A percentile compares a stretch with the other conserved stretches of the same genome.
Evolutionary conservation across 2,797 vertebrate species (phyloP).

Genomic region (Pogonophryne albipinna): DNA sequence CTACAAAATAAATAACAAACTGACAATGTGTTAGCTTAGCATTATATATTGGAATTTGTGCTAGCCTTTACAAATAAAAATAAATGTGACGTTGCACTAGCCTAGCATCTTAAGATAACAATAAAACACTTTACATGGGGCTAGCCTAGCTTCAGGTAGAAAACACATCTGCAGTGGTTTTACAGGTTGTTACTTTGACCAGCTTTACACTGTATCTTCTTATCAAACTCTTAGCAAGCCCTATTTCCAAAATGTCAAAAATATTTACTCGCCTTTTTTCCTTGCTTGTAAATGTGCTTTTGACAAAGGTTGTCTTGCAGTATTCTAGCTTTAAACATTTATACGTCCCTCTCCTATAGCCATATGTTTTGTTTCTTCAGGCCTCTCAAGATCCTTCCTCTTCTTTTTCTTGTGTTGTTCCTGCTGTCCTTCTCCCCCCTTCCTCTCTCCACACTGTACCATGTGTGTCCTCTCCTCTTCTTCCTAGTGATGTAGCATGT

Average conservation of each 20-base stretch:
- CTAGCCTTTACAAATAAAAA: too few relatives aligned
- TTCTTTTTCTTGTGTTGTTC: background rate
- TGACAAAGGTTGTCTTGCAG: background rate
- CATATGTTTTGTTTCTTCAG: background rate
- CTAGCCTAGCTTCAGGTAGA: background rate
- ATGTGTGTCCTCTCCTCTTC: conserved; percentile 23
- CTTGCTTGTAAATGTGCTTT: background rate
- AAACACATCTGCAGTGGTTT: too few relatives aligned
- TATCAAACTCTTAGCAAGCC: background rate
- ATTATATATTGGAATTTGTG: too few relatives aligned
- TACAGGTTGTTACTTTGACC: too few relatives aligned
- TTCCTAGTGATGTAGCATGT: conserved; percentile 26
- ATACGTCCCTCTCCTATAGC: background rate
- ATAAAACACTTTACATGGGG: too few relatives aligned
- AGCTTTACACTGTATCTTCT: background rate
- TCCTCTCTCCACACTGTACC: background rate
- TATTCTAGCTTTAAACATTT: background rate
- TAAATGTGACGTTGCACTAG: too few relatives aligned
- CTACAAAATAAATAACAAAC: too few relatives aligned
- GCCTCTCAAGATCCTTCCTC: background rate
- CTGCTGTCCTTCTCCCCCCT: background rate
- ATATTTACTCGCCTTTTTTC: background rate
- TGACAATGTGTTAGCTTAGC: too few relatives aligned
- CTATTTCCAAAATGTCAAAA: background rate
- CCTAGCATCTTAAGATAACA: too few relatives aligned